These are phyloP conservation scores for Liopterus haemorrhoidalis DNA, from an alignment of 2,888 invertebrate genomes.

Conservation along the genomic window DNA sequence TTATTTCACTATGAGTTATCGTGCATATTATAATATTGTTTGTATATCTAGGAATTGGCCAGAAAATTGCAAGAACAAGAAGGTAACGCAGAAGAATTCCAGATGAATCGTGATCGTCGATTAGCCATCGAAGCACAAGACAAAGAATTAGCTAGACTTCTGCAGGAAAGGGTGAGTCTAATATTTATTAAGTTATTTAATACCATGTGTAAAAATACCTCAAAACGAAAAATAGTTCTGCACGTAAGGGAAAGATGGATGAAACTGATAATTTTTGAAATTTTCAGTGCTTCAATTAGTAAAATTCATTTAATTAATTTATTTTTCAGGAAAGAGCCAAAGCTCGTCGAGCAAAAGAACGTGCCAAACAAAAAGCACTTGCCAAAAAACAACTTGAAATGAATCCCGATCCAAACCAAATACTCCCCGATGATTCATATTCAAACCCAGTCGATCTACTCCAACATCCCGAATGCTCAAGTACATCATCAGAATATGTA, in stretches of 20 bases:
- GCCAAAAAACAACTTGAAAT: conserved; percentile 48
- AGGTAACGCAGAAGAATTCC: conserved; percentile 53
- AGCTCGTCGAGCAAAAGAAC: conserved; percentile 63
- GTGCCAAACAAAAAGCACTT: conserved; percentile 58
- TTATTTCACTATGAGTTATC: conserved; percentile 1
- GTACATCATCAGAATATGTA: conserved; percentile 13
- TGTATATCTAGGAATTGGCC: conserved; percentile 57
- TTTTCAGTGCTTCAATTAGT: neutral
- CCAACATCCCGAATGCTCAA: conserved; percentile 41
- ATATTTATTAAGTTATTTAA: neutral
- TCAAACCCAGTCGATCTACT: conserved; percentile 53
- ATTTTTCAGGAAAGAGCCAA: conserved; percentile 58
- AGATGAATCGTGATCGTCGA: conserved; percentile 56
- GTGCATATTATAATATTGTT: conserved; percentile 2
- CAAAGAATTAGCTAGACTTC: conserved; percentile 67
- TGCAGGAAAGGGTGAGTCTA: conserved; percentile 56
- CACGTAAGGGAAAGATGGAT: too few relatives aligned
- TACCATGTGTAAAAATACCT: too few relatives aligned
- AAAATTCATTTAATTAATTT: conserved; percentile 1
- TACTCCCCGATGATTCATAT: conserved; percentile 47
- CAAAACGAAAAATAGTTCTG: too few relatives aligned
- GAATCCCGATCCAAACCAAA: conserved; percentile 35
- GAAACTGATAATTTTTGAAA: neutral
- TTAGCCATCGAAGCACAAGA: conserved; percentile 76
- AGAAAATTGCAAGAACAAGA: conserved; percentile 71